phyloP scores from a whole-genome alignment of 2,888 invertebrate genomes.

The Amblyjoppa fuscipennis region DNA sequence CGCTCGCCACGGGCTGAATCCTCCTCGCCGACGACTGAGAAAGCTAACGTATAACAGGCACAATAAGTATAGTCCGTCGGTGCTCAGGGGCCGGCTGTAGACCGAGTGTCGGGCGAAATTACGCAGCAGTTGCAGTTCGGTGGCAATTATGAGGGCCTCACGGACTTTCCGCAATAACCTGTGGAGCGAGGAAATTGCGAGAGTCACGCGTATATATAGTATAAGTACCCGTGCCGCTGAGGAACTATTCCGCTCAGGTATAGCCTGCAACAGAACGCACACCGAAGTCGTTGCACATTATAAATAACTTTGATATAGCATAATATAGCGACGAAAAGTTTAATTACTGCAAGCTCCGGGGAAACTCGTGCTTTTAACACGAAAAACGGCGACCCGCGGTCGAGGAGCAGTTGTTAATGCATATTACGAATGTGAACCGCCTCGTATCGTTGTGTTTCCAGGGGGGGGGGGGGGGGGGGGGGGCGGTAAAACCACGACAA shows the following conservation, averaged over 20 bases:
- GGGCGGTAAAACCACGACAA: neutral
- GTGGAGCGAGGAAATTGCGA: constrained; percentile 64
- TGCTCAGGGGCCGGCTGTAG: constrained; percentile 2
- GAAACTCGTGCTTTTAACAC: neutral
- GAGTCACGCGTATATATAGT: constrained; percentile 52
- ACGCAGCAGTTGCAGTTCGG: constrained; percentile 69
- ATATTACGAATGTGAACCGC: constrained; percentile 14
- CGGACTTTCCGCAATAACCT: constrained; percentile 69
- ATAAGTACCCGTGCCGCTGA: neutral
- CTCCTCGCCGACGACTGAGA: constrained; percentile 27
- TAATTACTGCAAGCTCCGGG: constrained; percentile 44
- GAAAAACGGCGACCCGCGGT: constrained; percentile 15
- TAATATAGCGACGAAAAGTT: constrained; percentile 49
- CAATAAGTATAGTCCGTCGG: constrained; percentile 53
- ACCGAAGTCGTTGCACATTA: constrained; percentile 31
- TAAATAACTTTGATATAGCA: constrained; percentile 48
- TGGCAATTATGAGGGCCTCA: constrained; percentile 67
- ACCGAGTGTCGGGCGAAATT: constrained; percentile 67
- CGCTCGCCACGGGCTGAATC: neutral
- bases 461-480: neutral
- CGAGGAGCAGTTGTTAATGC: constrained; percentile 27
- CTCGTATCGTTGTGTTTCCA: neutral
- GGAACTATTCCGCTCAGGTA: constrained; percentile 25
- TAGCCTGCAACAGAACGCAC: neutral
- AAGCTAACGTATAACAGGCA: constrained; percentile 54